Evolutionary conservation across 2,797 vertebrate genomes (phyloP).

Genomic region (Danionella dracula): DNA sequence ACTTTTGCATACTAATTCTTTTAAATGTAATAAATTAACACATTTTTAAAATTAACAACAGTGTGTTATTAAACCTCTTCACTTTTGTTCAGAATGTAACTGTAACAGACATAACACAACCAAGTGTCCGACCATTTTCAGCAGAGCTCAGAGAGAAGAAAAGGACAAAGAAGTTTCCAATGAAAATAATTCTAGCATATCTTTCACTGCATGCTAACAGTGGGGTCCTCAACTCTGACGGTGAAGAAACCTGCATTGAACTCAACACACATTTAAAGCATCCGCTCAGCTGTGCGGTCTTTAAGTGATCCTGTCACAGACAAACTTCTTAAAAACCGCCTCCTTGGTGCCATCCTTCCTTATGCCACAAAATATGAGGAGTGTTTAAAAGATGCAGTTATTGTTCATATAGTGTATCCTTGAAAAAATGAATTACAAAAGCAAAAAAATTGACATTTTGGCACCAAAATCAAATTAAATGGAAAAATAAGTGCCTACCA

Average conservation of each 20-base stretch:
- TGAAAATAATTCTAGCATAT: constrained; percentile 2
- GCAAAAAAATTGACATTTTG: constrained; percentile 26
- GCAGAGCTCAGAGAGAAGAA: background rate
- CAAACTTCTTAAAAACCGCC: background rate
- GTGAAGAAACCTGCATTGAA: too few species aligned
- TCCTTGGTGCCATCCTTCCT: constrained; percentile 18
- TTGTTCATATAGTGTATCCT: too few species aligned
- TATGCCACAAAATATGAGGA: background rate
- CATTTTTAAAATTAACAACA: constrained; percentile 7
- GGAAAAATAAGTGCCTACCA: constrained; percentile 6
- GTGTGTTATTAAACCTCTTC: background rate
- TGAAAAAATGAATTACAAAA: too few species aligned
- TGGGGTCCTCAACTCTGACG: background rate
- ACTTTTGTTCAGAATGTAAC: background rate
- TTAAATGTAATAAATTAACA: constrained; percentile 3
- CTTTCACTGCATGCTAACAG: background rate
- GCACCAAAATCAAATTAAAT: constrained; percentile 16
- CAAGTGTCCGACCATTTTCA: background rate
- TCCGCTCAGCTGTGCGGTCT: background rate
- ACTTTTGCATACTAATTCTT: background rate
- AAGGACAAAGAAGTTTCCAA: constrained; percentile 5
- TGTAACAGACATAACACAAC: constrained; percentile 11
- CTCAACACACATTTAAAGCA: too few species aligned
- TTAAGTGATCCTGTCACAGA: background rate
- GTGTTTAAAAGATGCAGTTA: constrained; percentile 6